Base-by-base conservation (phyloP, 2,113 vertebrate species). In the Neolamprologus modestus region DNA sequence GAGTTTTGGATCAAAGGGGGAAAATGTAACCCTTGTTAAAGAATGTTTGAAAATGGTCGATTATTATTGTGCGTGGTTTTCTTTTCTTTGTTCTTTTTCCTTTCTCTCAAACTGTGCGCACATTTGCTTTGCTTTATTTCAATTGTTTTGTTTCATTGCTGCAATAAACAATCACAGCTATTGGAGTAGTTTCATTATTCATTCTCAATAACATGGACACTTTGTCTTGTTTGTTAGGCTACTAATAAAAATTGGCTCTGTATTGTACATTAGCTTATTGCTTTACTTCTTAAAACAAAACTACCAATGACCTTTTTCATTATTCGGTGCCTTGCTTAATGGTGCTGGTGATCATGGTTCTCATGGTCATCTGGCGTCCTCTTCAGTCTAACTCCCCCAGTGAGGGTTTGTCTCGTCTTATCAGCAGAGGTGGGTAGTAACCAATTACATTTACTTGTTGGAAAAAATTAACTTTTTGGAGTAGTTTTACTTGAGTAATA, bases 111-210 rank as follows among this genome's bases (percentile, higher is more conserved):
- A 92, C 83, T 93, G 88, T 89, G 84, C 63, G 5, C 28, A 21
- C 55, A 59, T 83, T 81, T 84, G 53, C 54, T 90, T 83, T 3
- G 55, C 82, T 87, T 85, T 76, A 24, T 26, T 6, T 81, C 8
- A 59, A 2, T 31, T 59, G 55, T 59, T 59, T 59, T 59, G 55
- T 80, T 84, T 40, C 90, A 35, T 90, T 87, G 63, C 91, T 88
- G 84, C 89, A 96, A 95, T 96, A 96, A 95, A 96, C 86, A 80
- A 84, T 92, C 63, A 66, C 88, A 73, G 35, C 33, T 68, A 37
- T 40, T 40, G 33, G 33, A 68, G 33, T 37, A 10, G 63, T 37
- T 68, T 68, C 33, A 68, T 68, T 40, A 37, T 68, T 68, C 6
- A 5, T 21, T 68, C 19, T 8, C 33, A 40, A 21, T 40, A 40